These are phyloP conservation scores for Gasteruption jaculator DNA, from an alignment of 2,888 invertebrate genomes.

Conservation along the genomic window DNA sequence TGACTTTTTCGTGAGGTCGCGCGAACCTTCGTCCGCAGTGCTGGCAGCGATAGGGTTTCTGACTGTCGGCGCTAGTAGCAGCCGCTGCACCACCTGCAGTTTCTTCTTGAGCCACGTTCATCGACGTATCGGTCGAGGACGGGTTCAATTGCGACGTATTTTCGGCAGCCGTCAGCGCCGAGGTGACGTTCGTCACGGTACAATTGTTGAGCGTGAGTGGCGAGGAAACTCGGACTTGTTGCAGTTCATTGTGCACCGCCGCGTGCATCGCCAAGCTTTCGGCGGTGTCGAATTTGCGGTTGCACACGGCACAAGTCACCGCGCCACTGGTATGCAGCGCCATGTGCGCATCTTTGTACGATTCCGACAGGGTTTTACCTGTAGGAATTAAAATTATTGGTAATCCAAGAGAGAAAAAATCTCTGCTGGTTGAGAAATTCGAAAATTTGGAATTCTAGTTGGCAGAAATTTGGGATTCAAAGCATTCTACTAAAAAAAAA, in stretches of 20 bases:
- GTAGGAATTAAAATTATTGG: slow-evolving; percentile 4
- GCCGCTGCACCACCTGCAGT: slow-evolving; percentile 9
- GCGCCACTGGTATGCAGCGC: slow-evolving; percentile 61
- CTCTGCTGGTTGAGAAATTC: no score
- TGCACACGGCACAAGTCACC: slow-evolving; percentile 64
- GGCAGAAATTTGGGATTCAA: no score
- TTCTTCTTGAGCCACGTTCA: background rate
- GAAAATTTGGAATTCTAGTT: no score
- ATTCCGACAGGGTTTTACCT: slow-evolving; percentile 49
- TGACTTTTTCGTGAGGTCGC: slow-evolving; percentile 76
- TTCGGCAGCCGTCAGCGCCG: slow-evolving; percentile 6
- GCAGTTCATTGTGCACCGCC: slow-evolving; percentile 58
- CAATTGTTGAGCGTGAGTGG: no score
- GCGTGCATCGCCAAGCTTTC: slow-evolving; percentile 70
- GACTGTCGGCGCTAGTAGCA: slow-evolving; percentile 20
- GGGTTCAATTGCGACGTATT: background rate
- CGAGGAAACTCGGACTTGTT: slow-evolving; percentile 31
- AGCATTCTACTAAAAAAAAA: background rate
- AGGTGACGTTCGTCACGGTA: slow-evolving; percentile 12
- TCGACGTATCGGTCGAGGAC: slow-evolving; percentile 10
- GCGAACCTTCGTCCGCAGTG: slow-evolving; percentile 70
- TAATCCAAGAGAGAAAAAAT: no score
- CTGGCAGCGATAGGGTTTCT: slow-evolving; percentile 64
- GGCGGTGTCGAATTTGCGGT: slow-evolving; percentile 64
- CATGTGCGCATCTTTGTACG: slow-evolving; percentile 61